Conservation (phyloP, 23 tunicate genomes). For the Halocynthia aurantium region DNA sequence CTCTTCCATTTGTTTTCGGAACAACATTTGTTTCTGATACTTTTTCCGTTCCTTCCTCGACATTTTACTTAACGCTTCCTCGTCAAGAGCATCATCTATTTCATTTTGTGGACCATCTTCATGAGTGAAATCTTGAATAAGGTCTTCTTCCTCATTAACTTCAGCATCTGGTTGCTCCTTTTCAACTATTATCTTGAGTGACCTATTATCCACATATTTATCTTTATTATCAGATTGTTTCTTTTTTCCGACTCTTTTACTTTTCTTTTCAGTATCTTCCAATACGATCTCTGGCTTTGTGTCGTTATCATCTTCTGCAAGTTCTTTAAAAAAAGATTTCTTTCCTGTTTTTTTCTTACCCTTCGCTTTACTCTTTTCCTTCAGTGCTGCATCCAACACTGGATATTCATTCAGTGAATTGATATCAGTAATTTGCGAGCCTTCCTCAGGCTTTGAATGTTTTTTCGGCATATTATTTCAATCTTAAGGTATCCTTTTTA, state of each 20-base stretch:
- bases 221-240: slow-evolving; percentile 4
- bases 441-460: slow-evolving; percentile 13
- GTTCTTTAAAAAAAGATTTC: slow-evolving; percentile 77
- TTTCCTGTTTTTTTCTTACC: slow-evolving; percentile 56
- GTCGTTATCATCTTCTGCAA: slow-evolving; percentile 51
- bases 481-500: no score
- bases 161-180: slow-evolving; percentile 18
- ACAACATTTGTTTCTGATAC: slow-evolving; percentile 60
- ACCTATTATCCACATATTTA: neutral
- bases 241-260: neutral
- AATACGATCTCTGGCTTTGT: neutral
- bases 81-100: slow-evolving; percentile 35
- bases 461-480: slow-evolving; percentile 41
- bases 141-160: slow-evolving; percentile 20
- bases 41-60: slow-evolving; percentile 89
- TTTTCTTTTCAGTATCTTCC: neutral
- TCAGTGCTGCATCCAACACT: neutral
- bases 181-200: neutral
- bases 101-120: slow-evolving; percentile 76
- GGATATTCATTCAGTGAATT: slow-evolving; percentile 20
- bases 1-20: slow-evolving; percentile 59
- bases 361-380: slow-evolving; percentile 10
- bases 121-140: slow-evolving; percentile 87
- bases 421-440: neutral
- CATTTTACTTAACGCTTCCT: slow-evolving; percentile 87